Evolutionary conservation across 2,797 vertebrate species (phyloP).

Genomic region (Microhierax caerulescens): DNA sequence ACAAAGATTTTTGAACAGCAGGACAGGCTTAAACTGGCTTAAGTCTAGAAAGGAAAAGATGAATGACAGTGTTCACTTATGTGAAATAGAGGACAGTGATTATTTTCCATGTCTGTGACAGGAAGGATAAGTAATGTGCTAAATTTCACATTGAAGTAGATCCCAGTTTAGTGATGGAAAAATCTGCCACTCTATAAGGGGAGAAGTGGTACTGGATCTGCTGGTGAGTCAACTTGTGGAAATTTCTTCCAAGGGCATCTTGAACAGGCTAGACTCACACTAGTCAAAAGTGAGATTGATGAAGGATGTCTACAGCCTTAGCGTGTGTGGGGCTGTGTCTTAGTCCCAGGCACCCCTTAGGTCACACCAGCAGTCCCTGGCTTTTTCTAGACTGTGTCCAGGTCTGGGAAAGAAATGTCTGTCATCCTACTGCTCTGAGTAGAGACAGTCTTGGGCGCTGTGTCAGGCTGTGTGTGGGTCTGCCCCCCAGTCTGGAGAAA

Average conservation of each 20-base stretch:
- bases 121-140: not conserved
- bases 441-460: not conserved
- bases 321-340: not conserved
- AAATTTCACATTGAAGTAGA: not conserved
- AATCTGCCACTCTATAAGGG: not conserved
- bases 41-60: not conserved
- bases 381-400: not conserved
- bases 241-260: not conserved
- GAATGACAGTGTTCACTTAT: not conserved
- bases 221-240: not conserved
- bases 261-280: not conserved
- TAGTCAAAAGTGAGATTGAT: not conserved
- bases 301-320: not conserved
- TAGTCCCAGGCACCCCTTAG: not conserved
- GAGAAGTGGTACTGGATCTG: not conserved
- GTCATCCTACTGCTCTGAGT: not conserved
- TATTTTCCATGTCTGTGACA: not conserved
- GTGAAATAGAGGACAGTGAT: not conserved
- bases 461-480: not conserved
- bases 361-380: not conserved
- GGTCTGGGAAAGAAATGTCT: not conserved
- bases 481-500: not conserved
- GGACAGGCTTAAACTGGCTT: not conserved
- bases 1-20: not conserved
- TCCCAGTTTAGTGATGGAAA: not conserved